Evolutionary conservation across 2,113 vertebrate species (phyloP), one percentile per base, ranked within the genome.

Genomic region (Semnornis frantzii): DNA sequence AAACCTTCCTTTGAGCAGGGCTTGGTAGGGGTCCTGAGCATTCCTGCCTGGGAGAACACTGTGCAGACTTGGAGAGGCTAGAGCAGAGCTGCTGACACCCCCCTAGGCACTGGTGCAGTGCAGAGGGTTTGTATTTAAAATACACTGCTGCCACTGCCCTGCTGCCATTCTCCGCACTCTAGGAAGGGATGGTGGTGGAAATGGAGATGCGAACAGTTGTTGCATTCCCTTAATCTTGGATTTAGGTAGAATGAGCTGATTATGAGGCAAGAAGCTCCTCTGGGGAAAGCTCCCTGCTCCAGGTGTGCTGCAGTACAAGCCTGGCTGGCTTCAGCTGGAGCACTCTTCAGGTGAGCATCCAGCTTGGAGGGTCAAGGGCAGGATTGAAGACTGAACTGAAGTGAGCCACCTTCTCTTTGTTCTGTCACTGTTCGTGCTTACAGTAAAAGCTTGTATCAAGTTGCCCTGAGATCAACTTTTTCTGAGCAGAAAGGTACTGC

Each of bases 301-400:
- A 31, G 21, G 23, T 70, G 7, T 25, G 62, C 46, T 28, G 25
- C 12, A 6, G 6, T 13, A 8, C 44, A 20, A 13, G 18, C 11
- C 14, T 1, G 3, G 8, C 14, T 33, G 59, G 33, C n/a, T 28
- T 20, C 3, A 4, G 39, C 48, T 25, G 33, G 37, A 46, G 57
- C 17, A n/a, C 28, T 20, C 6, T 39, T 37, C 6, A 13, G 30
- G 3, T 5, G 7, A 30, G 20, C 4, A 8, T 33, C 57, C 0
- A 0, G 48, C 59, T n/a, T 42, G 8, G 13, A 34, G 30, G 44
- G n/a, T 76, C 15, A 12, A 39, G 28, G 34, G 25, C 48, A 37
- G 90, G 87, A 64, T 19, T 31, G 12, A 31, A 44, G 30, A 27
- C n/a, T 15, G 30, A 92, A 64, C 44, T 74, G 69, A 72, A 31